Evolutionary conservation across 2,113 vertebrate species (phyloP), one percentile per base, ranked within the genome.

Genomic region (Aspidoscelis tigris): DNA sequence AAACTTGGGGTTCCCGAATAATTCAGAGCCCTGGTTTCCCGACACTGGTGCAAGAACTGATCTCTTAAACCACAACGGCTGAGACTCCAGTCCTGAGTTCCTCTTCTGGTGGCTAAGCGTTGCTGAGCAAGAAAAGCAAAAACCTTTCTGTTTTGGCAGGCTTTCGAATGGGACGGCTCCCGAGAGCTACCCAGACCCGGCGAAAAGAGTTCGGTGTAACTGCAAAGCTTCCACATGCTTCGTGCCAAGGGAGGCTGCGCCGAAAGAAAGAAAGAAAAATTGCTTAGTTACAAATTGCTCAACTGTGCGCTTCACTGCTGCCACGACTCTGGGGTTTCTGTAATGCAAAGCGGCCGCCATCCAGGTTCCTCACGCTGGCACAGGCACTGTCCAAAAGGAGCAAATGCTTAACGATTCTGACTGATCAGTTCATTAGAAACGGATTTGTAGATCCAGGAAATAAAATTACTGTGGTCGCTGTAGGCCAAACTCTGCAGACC

Each of bases 391-490:
- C 87, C 89, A 76, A 83, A 87, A 0, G 33, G 69, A 82, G 81
- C 69, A 66, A 78, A 73, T 89, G 88, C 89, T 90, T 93, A 92
- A 93, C 89, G 89, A 92, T 86, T 91, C 90, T 86, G 90, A 73
- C 86, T 90, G 53, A 53, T 65, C 87, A 84, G 84, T 89, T 95
- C 93, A 93, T 95, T 94, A 95, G 89, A 86, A 90, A 81, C 74
- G 82, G 84, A 90, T 93, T 91, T 88, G 92, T 89, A 90, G 90
- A 87, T 92, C 90, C 92, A 92, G 82, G 88, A 91, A 88, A 87
- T 87, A 89, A 93, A 94, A 94, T 92, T 83, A 90, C 90, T 88
- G 92, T 87, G 87, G 92, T 87, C 90, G 88, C 85, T 92, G 88
- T 84, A 92, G 92, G 92, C 92, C 92, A 92, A 89, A 88, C 92